Percentiles rank a stretch among this genome's conserved stretches.
Evolutionary conservation across 1,140 invertebrate species (phyloP).

Genomic region (Cydia pomonella): DNA sequence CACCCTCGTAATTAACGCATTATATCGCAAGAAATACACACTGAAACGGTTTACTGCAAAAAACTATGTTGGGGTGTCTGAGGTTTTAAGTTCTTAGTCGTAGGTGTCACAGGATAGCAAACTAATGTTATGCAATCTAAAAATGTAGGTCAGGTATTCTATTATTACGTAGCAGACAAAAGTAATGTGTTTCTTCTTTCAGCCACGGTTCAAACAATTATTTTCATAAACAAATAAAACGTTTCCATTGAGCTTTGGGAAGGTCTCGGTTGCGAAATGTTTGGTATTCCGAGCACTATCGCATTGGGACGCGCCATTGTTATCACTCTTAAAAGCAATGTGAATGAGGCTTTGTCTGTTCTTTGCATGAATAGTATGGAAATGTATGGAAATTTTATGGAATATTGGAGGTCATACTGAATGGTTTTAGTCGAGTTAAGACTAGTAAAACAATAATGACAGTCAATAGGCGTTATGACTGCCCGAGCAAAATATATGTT

Average conservation of each 20-base stretch:
- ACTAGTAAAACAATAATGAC: not conserved
- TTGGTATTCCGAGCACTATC: constrained; percentile 7
- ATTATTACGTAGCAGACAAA: not conserved
- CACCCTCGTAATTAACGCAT: too few species aligned
- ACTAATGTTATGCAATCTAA: not conserved
- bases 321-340: not conserved
- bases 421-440: not conserved
- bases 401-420: not conserved
- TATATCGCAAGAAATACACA: too few species aligned
- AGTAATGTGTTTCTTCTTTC: not conserved
- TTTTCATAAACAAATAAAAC: constrained; percentile 18
- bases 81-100: too few species aligned
- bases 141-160: not conserved
- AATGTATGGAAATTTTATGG: constrained; percentile 9
- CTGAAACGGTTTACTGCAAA: too few species aligned
- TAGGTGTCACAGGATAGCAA: too few species aligned
- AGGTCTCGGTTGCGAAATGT: constrained; percentile 23
- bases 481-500: too few species aligned
- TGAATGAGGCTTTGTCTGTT: constrained; percentile 29
- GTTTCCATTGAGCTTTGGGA: constrained; percentile 29
- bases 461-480: too few species aligned
- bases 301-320: constrained; percentile 22
- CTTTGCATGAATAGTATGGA: constrained; percentile 5
- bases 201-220: constrained; percentile 1
- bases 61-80: too few species aligned